phyloP scores from a whole-genome alignment of 2,888 invertebrate genomes.

The Habrosyne pyritoides region DNA sequence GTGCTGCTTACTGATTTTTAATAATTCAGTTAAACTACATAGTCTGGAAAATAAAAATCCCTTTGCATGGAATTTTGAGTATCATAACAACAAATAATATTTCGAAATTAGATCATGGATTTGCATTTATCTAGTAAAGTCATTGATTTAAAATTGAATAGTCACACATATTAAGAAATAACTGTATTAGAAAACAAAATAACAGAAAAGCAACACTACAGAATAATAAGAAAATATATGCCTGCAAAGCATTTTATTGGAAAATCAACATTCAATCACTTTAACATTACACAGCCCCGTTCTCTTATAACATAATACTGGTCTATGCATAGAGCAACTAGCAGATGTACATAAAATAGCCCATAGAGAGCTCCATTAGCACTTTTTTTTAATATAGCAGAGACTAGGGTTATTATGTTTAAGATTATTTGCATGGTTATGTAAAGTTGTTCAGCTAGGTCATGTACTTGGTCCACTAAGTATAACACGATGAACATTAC shows the following conservation, averaged over 20 bases:
- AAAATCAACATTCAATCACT: conserved; percentile 28
- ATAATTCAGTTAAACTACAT: neutral
- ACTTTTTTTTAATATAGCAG: conserved; percentile 32
- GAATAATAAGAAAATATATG: conserved; percentile 53
- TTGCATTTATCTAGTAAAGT: neutral
- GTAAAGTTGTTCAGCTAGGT: conserved; percentile 70
- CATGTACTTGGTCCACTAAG: conserved; percentile 75
- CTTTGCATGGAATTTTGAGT: too few species aligned
- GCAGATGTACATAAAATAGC: conserved; percentile 64
- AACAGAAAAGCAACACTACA: conserved; percentile 20
- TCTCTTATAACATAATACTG: conserved; percentile 61
- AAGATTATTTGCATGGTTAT: conserved; percentile 53
- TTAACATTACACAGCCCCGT: conserved; percentile 51
- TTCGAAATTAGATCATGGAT: neutral
- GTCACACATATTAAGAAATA: conserved; percentile 2
- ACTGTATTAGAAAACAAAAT: neutral
- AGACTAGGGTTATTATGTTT: conserved; percentile 45
- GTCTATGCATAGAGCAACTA: conserved; percentile 64
- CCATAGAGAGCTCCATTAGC: conserved; percentile 53
- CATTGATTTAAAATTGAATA: too few species aligned
- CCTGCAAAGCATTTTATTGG: conserved; percentile 46
- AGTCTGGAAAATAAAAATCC: neutral
- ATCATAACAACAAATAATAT: too few species aligned
- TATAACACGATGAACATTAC: conserved; percentile 70
- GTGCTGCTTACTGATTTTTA: conserved; percentile 30